Evolutionary conservation across 2,797 vertebrate genomes (phyloP).

Genomic region (Neomorphus geoffroyi): DNA sequence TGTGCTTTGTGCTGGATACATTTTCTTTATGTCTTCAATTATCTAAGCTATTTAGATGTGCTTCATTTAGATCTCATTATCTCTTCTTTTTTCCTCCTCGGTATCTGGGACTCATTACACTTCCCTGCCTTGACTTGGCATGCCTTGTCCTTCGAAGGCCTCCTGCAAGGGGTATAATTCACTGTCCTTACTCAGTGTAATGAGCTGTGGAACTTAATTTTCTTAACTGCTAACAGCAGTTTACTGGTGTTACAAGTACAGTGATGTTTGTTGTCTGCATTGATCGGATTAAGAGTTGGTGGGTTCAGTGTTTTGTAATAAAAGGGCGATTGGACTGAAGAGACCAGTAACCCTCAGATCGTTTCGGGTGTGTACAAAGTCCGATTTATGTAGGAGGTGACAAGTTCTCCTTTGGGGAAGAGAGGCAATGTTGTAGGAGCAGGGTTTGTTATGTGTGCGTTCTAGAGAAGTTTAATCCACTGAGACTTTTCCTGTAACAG

Average conservation of each 20-base stretch:
- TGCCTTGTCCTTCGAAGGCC: not conserved
- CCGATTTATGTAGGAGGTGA: not conserved
- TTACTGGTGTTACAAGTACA: not conserved
- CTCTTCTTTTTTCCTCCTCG: not conserved
- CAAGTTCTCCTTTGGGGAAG: not conserved
- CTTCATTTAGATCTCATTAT: conserved; percentile 3
- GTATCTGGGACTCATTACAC: not conserved
- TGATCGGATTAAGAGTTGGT: not conserved
- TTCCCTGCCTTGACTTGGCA: not conserved
- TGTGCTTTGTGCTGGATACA: not conserved
- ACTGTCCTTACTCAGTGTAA: not conserved
- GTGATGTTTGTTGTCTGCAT: not conserved
- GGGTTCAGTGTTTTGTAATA: not conserved
- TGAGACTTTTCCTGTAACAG: not conserved
- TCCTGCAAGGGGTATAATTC: not conserved
- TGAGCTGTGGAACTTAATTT: conserved; percentile 25
- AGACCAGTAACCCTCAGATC: not conserved
- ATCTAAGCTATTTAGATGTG: not conserved
- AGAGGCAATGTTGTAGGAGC: not conserved
- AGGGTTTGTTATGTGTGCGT: not conserved
- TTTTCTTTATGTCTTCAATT: conserved; percentile 5
- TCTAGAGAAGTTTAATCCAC: not conserved
- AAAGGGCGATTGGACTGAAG: not conserved
- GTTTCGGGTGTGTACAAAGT: not conserved
- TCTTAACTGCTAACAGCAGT: not conserved